Base-by-base conservation (phyloP, 2,113 vertebrate species). In the Tychaedon coryphoeus region DNA sequence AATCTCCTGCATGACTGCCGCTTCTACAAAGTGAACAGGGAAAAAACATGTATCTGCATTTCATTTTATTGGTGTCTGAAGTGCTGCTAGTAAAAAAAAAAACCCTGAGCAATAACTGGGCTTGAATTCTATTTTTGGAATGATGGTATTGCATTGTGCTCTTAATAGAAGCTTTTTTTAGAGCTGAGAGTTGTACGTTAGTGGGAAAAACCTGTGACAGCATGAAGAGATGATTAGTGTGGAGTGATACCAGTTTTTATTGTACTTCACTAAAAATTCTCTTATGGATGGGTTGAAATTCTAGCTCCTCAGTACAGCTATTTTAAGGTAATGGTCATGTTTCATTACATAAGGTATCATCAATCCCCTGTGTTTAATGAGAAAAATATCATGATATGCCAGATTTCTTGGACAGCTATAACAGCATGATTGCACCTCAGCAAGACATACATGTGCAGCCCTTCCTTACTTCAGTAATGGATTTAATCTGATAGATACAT, bases 41-140 rank as follows among this genome's bases (percentile, higher is more conserved):
- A 47, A 84, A 75, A 75, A 91, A 62, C 40, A 43, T 70, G 29
- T 66, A 31, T 90, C 72, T 90, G 88, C 56, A n/a, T 95, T 93
- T 93, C 14, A 34, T 93, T 96, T 76, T 83, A 70, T 58, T 92
- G 38, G 71, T 70, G 18, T 94, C 62, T 82, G 45, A 95, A 90
- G 33, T 80, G 24, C 50, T 90, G 33, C 70, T 85, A 42, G 28
- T 60, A 45, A 83, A 67, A 87, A 81, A 29, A 57, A 29, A 33
- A 50, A 26, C 4, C 8, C 45, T 15, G 31, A 82, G 16, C 51
- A 83, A 79, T 92, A 66, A 70, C 73, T 70, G 6, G 45, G 6
- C 33, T 88, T 58, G 34, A 86, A 67, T 83, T 93, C 47, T 88
- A 2, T 58, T 88, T 95, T 73, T 58, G 38, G 34, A 22, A 80